phyloP scores from a whole-genome alignment of 2,113 vertebrate species.

The Columba livia region DNA sequence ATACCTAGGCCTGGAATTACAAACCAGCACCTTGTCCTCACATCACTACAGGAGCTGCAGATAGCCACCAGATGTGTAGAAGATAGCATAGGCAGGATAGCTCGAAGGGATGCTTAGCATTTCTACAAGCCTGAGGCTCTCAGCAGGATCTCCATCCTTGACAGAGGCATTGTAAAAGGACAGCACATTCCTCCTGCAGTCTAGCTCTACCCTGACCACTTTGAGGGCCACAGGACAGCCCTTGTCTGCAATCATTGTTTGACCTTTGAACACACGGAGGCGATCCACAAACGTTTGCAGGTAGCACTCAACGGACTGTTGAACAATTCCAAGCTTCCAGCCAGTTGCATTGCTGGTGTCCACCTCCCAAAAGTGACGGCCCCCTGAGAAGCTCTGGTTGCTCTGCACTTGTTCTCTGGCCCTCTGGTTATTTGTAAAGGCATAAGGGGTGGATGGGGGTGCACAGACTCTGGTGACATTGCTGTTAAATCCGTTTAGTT shows the following conservation, averaged over 20 bases:
- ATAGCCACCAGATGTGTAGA: fast-evolving
- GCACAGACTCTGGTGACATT: fast-evolving
- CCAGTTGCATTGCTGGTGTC: fast-evolving
- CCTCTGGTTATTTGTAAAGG: no score
- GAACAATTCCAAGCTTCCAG: not conserved
- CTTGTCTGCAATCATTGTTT: fast-evolving
- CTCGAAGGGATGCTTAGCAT: not conserved
- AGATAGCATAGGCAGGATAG: not conserved
- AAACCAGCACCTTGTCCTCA: not conserved
- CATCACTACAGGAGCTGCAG: not conserved
- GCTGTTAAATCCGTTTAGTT: fast-evolving
- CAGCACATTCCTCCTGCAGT: fast-evolving
- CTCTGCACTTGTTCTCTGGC: not conserved
- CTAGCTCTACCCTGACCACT: not conserved
- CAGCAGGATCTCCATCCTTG: not conserved
- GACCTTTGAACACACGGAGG: fast-evolving
- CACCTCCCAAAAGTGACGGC: not conserved
- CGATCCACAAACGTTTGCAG: fast-evolving
- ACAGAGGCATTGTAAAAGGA: not conserved
- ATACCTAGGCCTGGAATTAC: not conserved
- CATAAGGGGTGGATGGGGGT: fast-evolving
- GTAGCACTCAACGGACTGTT: not conserved
- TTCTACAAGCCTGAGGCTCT: not conserved
- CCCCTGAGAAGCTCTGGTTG: not conserved
- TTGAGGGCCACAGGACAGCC: fast-evolving